A percentile compares a stretch with the other conserved stretches of the same genome.
phyloP scores from a whole-genome alignment of 2,888 invertebrate genomes.

The Thera obeliscata region DNA sequence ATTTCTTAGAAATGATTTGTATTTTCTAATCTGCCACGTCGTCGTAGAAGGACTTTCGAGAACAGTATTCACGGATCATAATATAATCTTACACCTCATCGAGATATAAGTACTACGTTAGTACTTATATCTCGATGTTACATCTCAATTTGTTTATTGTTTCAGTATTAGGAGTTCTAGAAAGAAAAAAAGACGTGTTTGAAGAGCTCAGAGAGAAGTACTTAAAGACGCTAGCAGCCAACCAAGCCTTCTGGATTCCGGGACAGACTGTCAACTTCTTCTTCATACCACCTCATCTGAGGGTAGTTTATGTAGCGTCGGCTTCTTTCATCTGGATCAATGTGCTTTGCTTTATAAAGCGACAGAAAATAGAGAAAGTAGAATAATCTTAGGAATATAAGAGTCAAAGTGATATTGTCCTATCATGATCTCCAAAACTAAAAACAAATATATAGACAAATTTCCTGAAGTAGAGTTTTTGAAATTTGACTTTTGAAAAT shows the following conservation, averaged over 20 bases:
- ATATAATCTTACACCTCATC: no score
- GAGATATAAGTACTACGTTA: no score
- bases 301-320: slow-evolving; percentile 91
- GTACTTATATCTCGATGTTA: no score
- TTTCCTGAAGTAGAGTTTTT: no score
- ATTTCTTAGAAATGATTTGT: no score
- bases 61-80: no score
- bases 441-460: no score
- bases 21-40: no score
- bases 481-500: no score
- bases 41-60: no score
- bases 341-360: slow-evolving; percentile 92
- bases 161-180: slow-evolving; percentile 90
- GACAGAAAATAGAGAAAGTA: slow-evolving; percentile 67
- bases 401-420: neutral
- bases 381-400: slow-evolving; percentile 2
- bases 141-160: neutral
- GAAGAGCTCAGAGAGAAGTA: slow-evolving; percentile 90
- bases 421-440: neutral
- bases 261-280: slow-evolving; percentile 91
- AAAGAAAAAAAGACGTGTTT: slow-evolving; percentile 87
- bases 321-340: slow-evolving; percentile 94
- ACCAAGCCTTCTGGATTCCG: slow-evolving; percentile 93
- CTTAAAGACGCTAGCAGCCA: slow-evolving; percentile 88
- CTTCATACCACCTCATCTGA: slow-evolving; percentile 87